Evolutionary conservation across 2,797 vertebrate genomes (phyloP), one percentile per base, ranked within the genome.

Genomic region (Anniella stebbinsi): DNA sequence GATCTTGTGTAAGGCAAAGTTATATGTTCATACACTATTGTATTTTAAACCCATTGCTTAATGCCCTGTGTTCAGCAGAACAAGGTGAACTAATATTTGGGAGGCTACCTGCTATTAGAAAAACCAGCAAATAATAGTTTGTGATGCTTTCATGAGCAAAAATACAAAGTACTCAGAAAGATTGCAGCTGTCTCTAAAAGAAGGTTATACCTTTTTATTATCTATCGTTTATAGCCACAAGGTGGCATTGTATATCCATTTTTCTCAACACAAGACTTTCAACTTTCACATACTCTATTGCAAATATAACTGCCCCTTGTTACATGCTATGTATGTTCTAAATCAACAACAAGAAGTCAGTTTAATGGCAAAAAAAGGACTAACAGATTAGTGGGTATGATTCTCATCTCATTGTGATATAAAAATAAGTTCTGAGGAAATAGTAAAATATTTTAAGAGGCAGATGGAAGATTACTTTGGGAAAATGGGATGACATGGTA

Each of bases 161-260:
- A 45, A 45, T 63, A 80, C 0, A 0, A 0, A 51, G 66, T 17
- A 83, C 1, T 8, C 15, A 0, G 1, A 87, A 82, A 80, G 36
- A 83, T 86, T 23, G 0, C 21, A n/a, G 18, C 28, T 25, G 8
- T 1, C 2, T 3, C 8, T 9, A 54, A n/a, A 82, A 36, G 63
- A 28, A 0, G 25, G n/a, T 18, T n/a, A 63, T 38, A 66, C 36
- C 12, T 38, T 82, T 51, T 69, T 18, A 69, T 28, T 1, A 81
- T 28, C 23, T 23, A 1, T 4, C 41, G 4, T 28, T 87, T 81
- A 72, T 63, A 87, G 84, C 96, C 96, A 95, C 95, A 89, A 91
- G 96, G 92, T 94, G 97, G 96, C 96, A 96, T 80, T 67, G 45
- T 0, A 1, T 38, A 75, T 66, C 38, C 72, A 92, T 28, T 33